Percentiles rank a stretch among this genome's conserved stretches.
Conservation (phyloP, 2,888 invertebrate species). For the Microplitis deprimator region DNA sequence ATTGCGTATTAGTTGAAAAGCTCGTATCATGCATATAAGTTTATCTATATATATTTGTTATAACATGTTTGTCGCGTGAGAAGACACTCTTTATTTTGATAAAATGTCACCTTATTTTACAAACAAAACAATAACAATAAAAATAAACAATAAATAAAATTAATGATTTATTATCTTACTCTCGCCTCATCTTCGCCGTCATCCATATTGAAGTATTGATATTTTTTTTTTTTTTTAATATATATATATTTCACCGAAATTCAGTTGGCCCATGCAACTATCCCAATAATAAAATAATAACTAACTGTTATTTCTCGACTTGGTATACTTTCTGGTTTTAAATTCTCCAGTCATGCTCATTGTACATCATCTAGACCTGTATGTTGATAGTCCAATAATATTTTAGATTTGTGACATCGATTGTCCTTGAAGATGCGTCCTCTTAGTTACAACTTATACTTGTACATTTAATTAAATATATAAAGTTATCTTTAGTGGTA, state of each 20-base stretch:
- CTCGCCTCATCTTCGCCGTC: constrained; percentile 65
- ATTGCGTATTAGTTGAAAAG: neutral
- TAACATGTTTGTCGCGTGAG: constrained; percentile 10
- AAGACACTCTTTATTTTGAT: neutral
- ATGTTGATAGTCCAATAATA: constrained; percentile 45
- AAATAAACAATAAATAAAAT: constrained; percentile 5
- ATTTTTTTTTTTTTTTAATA: constrained; percentile 28
- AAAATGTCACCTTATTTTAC: neutral
- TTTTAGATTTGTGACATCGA: constrained; percentile 27
- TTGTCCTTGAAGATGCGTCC: neutral
- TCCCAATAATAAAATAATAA: constrained; percentile 66
- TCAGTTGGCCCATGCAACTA: constrained; percentile 51
- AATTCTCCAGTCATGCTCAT: constrained; percentile 40
- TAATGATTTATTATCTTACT: constrained; percentile 58
- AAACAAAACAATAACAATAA: neutral
- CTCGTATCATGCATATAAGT: neutral
- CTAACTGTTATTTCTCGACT: constrained; percentile 43
- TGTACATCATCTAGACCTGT: constrained; percentile 34
- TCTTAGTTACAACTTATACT: neutral
- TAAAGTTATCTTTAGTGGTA: too few species aligned
- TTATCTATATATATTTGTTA: neutral
- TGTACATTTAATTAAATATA: too few species aligned
- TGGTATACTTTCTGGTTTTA: too few species aligned
- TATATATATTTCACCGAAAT: neutral
- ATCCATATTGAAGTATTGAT: constrained; percentile 50